Percentiles rank a stretch among this genome's conserved stretches.
phyloP scores from a whole-genome alignment of 1,140 invertebrate genomes.

The Drosophila biarmipes region DNA sequence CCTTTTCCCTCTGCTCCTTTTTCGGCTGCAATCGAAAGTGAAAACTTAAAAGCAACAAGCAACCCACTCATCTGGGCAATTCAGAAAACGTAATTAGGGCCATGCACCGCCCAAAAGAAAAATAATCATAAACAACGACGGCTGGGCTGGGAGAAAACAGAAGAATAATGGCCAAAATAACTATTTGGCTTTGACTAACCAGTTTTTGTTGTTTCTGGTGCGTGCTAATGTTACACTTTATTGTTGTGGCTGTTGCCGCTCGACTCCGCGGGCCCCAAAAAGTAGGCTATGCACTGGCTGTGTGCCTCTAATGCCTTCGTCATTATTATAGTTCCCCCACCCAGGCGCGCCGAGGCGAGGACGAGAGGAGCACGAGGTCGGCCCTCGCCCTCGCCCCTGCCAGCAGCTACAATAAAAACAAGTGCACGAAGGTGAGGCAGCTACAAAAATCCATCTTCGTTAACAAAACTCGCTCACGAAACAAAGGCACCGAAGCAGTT shows the following conservation, averaged over 20 bases:
- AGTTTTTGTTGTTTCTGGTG: slow-evolving; percentile 60
- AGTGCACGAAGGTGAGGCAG: slow-evolving; percentile 68
- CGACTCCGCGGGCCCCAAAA: slow-evolving; percentile 54
- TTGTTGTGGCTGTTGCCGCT: slow-evolving; percentile 48
- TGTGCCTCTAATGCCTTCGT: slow-evolving; percentile 67
- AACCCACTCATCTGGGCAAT: slow-evolving; percentile 31
- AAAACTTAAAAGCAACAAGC: slow-evolving; percentile 59
- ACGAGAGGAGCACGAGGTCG: slow-evolving; percentile 57
- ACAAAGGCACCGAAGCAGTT: slow-evolving; percentile 49
- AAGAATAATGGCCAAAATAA: slow-evolving; percentile 69
- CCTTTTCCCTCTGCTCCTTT: slow-evolving; percentile 22
- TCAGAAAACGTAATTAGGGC: slow-evolving; percentile 65
- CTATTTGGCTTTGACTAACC: slow-evolving; percentile 56
- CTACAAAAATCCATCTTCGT: slow-evolving; percentile 74
- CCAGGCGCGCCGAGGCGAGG: slow-evolving; percentile 36
- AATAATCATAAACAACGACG: slow-evolving; percentile 14
- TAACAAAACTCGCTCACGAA: slow-evolving; percentile 65
- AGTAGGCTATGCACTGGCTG: slow-evolving; percentile 74
- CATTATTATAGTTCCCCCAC: slow-evolving; percentile 62
- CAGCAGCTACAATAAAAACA: slow-evolving; percentile 53
- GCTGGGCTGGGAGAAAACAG: neutral
- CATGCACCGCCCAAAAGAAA: slow-evolving; percentile 24
- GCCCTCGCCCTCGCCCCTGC: slow-evolving; percentile 30
- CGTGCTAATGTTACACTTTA: slow-evolving; percentile 76
- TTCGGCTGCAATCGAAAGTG: slow-evolving; percentile 3